These are phyloP conservation scores for Coptotermes formosanus DNA, from an alignment of 1,140 invertebrate species.

Conservation along the genomic window DNA sequence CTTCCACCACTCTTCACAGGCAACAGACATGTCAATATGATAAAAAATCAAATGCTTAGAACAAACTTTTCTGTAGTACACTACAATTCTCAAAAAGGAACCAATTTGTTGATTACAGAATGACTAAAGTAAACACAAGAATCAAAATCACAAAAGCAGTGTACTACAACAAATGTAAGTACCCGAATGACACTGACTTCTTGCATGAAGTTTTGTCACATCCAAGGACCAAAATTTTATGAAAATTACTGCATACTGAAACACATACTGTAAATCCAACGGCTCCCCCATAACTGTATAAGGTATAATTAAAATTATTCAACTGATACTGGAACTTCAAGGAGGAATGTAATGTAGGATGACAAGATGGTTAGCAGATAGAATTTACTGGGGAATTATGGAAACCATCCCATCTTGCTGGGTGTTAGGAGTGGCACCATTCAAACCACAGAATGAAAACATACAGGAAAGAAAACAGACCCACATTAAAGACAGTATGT, in stretches of 20 bases:
- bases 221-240: not conserved
- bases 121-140: not conserved
- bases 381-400: not conserved
- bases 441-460: conserved; percentile 9
- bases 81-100: not conserved
- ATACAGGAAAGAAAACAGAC: not conserved
- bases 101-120: not conserved
- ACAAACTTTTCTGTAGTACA: not conserved
- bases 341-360: not conserved
- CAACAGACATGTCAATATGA: not conserved
- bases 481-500: not conserved
- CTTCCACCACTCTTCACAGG: not conserved
- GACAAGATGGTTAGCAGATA: not conserved
- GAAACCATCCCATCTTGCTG: conserved; percentile 1
- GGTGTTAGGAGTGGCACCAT: not conserved
- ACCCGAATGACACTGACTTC: too few relatives aligned
- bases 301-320: not conserved
- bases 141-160: not conserved
- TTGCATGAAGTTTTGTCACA: not conserved
- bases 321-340: not conserved
- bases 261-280: not conserved
- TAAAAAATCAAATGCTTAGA: not conserved
- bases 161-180: too few relatives aligned
- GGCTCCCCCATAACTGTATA: not conserved
- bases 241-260: not conserved